Evolutionary conservation across 2,888 invertebrate genomes (phyloP).

Genomic region (Dicyrtomina minuta): DNA sequence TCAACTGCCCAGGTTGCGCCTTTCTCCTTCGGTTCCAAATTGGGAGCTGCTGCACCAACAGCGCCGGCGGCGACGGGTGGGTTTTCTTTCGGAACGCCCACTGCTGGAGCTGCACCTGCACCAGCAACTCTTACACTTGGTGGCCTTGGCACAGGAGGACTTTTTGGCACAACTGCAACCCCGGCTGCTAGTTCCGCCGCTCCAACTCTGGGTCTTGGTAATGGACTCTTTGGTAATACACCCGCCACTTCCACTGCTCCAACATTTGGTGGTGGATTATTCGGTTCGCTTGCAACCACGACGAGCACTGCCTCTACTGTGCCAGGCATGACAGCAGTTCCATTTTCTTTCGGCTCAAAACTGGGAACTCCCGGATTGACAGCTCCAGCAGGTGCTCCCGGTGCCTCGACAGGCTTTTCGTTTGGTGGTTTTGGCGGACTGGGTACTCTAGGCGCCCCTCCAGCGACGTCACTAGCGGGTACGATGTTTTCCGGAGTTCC

Average conservation of each 20-base stretch:
- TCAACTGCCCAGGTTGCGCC: not conserved
- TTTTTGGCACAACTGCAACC: not conserved
- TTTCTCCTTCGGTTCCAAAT: not conserved
- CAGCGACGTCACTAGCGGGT: not conserved
- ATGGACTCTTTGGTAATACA: not conserved
- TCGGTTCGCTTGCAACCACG: constrained; percentile 10
- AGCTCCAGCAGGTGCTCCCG: not conserved
- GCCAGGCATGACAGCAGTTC: not conserved
- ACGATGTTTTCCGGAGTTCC: not conserved
- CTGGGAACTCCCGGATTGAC: not conserved
- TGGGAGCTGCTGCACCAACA: not conserved
- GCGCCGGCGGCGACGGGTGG: not conserved
- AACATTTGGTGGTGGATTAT: not conserved
- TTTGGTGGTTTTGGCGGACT: not conserved
- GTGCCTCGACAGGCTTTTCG: not conserved
- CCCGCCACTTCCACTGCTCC: not conserved
- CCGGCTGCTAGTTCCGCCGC: not conserved
- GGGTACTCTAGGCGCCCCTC: not conserved
- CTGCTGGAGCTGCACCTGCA: not conserved
- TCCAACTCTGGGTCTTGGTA: not conserved
- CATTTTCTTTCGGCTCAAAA: not conserved
- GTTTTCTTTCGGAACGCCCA: constrained; percentile 13
- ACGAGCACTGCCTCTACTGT: not conserved
- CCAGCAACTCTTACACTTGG: not conserved
- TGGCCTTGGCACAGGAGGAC: not conserved